These are phyloP conservation scores for Andrena marginata DNA, from an alignment of 2,888 invertebrate species.

Conservation along the genomic window DNA sequence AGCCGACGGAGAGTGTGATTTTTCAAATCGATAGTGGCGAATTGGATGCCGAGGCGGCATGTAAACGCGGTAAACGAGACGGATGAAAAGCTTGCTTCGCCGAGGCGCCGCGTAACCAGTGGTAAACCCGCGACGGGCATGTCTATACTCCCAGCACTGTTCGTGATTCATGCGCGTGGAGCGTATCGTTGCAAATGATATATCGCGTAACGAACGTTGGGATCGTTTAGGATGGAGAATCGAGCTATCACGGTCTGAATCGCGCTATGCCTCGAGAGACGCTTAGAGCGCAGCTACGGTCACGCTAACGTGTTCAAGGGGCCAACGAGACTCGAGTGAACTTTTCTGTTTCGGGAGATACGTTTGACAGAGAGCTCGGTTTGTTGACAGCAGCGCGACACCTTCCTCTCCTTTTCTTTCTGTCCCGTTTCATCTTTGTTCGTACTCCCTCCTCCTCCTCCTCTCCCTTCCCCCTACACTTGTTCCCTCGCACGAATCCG, in stretches of 20 bases:
- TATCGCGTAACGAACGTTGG: constrained; percentile 39
- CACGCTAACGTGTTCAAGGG: constrained; percentile 35
- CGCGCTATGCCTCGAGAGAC: constrained; percentile 58
- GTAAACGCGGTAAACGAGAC: neutral
- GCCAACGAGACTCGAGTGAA: constrained; percentile 13
- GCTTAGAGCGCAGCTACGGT: constrained; percentile 31
- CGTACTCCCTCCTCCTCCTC: neutral
- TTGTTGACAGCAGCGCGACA: constrained; percentile 58
- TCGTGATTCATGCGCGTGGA: constrained; percentile 58
- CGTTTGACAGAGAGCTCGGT: constrained; percentile 37
- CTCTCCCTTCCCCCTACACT: constrained; percentile 17
- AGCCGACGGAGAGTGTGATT: neutral
- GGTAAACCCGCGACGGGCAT: constrained; percentile 29
- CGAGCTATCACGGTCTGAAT: constrained; percentile 33
- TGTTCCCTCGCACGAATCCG: neutral
- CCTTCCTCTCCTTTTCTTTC: constrained; percentile 23
- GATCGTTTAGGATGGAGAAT: constrained; percentile 48
- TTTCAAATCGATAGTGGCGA: constrained; percentile 25
- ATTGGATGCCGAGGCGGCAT: constrained; percentile 8
- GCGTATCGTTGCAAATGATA: constrained; percentile 52
- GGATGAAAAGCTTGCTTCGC: neutral
- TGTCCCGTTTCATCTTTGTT: constrained; percentile 9
- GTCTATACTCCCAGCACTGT: constrained; percentile 33
- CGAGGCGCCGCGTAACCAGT: constrained; percentile 4
- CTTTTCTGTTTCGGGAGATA: constrained; percentile 3